Percentiles rank a stretch among this genome's conserved stretches.
Evolutionary conservation across 2,113 vertebrate genomes (phyloP).

Genomic region (Mirounga angustirostris): DNA sequence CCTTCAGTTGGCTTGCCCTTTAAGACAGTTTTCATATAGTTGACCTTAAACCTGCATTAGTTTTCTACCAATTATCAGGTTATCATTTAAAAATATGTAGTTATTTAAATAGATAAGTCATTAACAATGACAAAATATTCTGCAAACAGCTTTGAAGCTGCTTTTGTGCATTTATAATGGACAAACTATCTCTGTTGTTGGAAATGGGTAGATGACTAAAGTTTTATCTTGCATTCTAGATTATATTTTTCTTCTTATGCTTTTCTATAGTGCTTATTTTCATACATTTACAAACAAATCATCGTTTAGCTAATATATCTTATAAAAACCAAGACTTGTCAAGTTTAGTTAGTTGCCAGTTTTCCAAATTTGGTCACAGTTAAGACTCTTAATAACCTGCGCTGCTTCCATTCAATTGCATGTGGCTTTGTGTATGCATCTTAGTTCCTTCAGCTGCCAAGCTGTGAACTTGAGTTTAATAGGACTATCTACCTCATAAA

Average conservation of each 20-base stretch:
- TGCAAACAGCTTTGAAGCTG: background rate
- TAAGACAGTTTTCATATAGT: background rate
- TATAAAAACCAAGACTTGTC: background rate
- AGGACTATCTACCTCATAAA: background rate
- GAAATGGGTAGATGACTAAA: background rate
- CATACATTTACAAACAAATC: constrained; percentile 4
- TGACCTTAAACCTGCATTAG: constrained; percentile 25
- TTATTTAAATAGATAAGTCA: constrained; percentile 40
- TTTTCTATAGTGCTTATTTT: background rate
- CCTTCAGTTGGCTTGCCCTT: background rate
- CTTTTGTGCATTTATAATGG: constrained; percentile 11
- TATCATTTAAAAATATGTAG: constrained; percentile 40
- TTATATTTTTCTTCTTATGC: background rate
- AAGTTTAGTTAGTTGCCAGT: background rate
- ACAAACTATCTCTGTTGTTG: background rate
- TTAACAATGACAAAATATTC: constrained; percentile 28
- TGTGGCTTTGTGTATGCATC: background rate
- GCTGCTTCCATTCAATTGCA: background rate
- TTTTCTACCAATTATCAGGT: background rate
- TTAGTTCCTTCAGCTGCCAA: constrained; percentile 2
- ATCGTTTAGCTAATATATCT: background rate
- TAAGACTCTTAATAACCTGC: background rate
- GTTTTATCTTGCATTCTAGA: background rate
- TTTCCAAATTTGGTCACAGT: constrained; percentile 55
- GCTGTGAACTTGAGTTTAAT: background rate